Evolutionary conservation across 2,888 invertebrate species (phyloP).

Genomic region (Eudasyphora cyanicolor): DNA sequence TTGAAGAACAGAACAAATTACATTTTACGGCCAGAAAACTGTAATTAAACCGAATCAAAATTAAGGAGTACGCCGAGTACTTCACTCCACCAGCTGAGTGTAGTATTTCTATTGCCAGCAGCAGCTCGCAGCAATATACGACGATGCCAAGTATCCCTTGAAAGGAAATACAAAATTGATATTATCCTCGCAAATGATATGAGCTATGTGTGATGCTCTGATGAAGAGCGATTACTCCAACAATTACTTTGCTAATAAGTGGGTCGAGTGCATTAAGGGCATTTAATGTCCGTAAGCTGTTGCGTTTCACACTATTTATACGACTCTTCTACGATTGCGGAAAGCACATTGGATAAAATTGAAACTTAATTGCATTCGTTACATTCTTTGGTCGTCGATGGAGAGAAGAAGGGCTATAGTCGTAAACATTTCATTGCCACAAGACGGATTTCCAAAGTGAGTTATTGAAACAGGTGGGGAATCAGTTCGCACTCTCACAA

Average conservation of each 20-base stretch:
- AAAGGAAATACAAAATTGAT: neutral
- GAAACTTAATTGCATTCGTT: conserved; percentile 10
- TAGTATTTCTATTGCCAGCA: neutral
- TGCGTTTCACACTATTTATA: conserved; percentile 33
- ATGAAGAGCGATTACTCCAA: neutral
- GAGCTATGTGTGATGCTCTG: neutral
- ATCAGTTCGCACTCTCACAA: neutral
- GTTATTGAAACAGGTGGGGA: conserved; percentile 8
- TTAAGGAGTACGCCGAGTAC: neutral
- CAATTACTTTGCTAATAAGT: neutral
- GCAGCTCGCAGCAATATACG: neutral
- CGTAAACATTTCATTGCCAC: conserved; percentile 19
- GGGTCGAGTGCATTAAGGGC: neutral
- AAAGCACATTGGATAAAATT: conserved; percentile 5
- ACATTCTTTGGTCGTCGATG: conserved; percentile 30
- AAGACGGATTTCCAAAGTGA: neutral
- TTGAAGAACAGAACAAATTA: neutral
- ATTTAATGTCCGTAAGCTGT: conserved; percentile 29
- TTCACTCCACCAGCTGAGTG: neutral
- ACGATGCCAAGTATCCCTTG: too few relatives aligned
- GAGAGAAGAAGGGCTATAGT: conserved; percentile 11
- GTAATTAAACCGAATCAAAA: neutral
- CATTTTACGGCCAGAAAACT: neutral
- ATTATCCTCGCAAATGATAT: neutral
- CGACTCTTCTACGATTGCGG: too few relatives aligned